Conservation (phyloP, 2,113 vertebrate genomes). For the Microcebus ravelobensis region DNA sequence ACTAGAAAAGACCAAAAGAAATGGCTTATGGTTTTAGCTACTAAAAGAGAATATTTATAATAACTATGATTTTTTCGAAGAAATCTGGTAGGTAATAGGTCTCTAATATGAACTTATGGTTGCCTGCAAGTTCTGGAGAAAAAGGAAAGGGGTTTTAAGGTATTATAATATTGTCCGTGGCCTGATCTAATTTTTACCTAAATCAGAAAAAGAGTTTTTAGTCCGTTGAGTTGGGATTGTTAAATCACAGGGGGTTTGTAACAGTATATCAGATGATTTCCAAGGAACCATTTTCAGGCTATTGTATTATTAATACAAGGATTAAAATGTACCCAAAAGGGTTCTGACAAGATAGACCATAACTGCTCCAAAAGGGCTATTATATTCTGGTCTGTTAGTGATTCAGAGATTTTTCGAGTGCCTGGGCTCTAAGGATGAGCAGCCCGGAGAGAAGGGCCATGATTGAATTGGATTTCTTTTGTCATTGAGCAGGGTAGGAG, state of each 20-base stretch:
- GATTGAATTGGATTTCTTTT: constrained; percentile 32
- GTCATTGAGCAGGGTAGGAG: background rate
- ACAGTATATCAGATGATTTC: background rate
- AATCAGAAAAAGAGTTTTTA: background rate
- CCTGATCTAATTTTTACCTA: constrained; percentile 4
- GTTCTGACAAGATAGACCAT: background rate
- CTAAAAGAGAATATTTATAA: constrained; percentile 45
- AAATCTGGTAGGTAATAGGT: constrained; percentile 24
- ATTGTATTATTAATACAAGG: constrained; percentile 49
- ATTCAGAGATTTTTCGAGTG: background rate
- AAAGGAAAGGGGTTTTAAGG: background rate
- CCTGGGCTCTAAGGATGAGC: background rate
- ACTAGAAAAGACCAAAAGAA: background rate
- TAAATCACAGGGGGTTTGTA: background rate
- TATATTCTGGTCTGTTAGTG: background rate
- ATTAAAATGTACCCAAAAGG: constrained; percentile 42
- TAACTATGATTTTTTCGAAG: constrained; percentile 46
- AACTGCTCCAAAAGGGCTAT: constrained; percentile 21
- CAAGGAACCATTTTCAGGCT: constrained; percentile 38
- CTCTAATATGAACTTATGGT: background rate
- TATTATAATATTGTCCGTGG: background rate
- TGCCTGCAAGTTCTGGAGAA: background rate
- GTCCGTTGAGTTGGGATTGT: background rate
- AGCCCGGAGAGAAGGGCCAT: background rate
- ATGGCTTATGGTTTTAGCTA: constrained; percentile 12